phyloP scores from a whole-genome alignment of 2,888 invertebrate genomes.

The Brachyptera putata region DNA sequence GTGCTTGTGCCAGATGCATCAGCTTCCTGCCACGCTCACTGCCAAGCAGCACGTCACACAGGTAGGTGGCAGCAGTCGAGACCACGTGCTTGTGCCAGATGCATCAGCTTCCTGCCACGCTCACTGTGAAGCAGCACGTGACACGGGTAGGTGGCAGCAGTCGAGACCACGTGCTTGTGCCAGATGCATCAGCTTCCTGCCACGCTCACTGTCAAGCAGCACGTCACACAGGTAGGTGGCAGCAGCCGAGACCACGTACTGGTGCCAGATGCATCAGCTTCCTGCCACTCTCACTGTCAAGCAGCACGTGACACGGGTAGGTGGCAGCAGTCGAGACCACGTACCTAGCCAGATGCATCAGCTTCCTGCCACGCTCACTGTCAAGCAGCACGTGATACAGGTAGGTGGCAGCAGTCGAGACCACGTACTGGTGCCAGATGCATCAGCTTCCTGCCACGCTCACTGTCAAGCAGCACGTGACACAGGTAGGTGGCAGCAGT shows the following conservation, averaged over 20 bases:
- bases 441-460: conserved; percentile 68
- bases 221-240: conserved; percentile 56
- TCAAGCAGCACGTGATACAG: conserved; percentile 65
- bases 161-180: conserved; percentile 98
- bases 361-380: conserved; percentile 62
- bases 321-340: conserved; percentile 71
- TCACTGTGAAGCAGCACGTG: conserved; percentile 65
- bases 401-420: conserved; percentile 63
- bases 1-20: conserved; percentile 77
- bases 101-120: conserved; percentile 65
- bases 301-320: conserved; percentile 71
- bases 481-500: conserved; percentile 55
- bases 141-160: conserved; percentile 56
- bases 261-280: too few relatives aligned
- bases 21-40: conserved; percentile 64
- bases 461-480: conserved; percentile 63
- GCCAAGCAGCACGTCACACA: conserved; percentile 66
- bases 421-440: too few relatives aligned
- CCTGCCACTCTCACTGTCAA: conserved; percentile 60
- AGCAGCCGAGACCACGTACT: conserved; percentile 92
- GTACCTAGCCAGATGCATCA: conserved; percentile 78
- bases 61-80: conserved; percentile 55
- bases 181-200: conserved; percentile 75
- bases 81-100: conserved; percentile 99
- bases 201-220: conserved; percentile 58